Base-by-base conservation (phyloP, 2,888 invertebrate genomes). In the Xylota segnis region DNA sequence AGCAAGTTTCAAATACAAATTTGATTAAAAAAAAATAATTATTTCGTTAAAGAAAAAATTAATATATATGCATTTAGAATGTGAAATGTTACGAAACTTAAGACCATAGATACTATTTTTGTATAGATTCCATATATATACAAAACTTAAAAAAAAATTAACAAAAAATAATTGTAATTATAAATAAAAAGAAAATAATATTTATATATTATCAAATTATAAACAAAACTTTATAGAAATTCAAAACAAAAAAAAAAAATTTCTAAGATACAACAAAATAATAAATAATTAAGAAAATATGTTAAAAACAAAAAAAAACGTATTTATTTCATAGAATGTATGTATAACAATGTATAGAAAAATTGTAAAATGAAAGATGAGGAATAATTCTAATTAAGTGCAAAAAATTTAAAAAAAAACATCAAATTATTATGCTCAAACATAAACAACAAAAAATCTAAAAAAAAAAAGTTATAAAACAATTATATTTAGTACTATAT, bases 61-160 rank as follows among this genome's bases (percentile, higher is more conserved):
- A 54, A 52, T 75, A 79, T 61, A 59, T 71, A 76, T 71, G 79
- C 65, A 71, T 81, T 71, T 81, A 84, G 65, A 81, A 71, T 86
- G 75, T 81, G 65, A 81, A 86, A 75, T 76, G 76, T 86, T 86
- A 84, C 63, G 47, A 70, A 75, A 83, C 9, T 52, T 68, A 77
- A 79, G 75, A 86, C 84, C 84, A 86, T 81, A 84, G 65, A 84
- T 75, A 86, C 84, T 86, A 86, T 86, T 86, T 86, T 86, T 86
- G 83, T 86, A 86, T 72, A 86, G 76, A 86, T 82, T 77, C 71
- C 71, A 68, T 50, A 70, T 37, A 70, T 61, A 84, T 47, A 76
- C 40, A 66, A 45, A 68, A 66, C n/a, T 47, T 34, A 75, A n/a
- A 45, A 72, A 34, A 63, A 70, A 34, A 32, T 32, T 5, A 59